A percentile compares a stretch with the other conserved stretches of the same genome.
Conservation (phyloP, 2,888 invertebrate species). For the Volucella bombylans region DNA sequence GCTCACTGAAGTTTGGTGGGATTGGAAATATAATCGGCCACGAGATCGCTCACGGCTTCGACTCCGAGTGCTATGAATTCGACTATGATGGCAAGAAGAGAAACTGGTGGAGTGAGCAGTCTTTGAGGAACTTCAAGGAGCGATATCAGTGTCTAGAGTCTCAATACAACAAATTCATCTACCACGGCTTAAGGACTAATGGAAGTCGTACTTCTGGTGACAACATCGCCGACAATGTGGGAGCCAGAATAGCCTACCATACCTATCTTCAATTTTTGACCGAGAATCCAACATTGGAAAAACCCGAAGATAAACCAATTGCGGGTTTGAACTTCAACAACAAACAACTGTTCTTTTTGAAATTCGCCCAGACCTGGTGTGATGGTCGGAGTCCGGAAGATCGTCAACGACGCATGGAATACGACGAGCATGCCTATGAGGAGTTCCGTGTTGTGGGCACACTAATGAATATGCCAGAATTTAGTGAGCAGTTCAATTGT, state of each 20-base stretch:
- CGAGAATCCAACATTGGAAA: slow-evolving; percentile 78
- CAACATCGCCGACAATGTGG: slow-evolving; percentile 96
- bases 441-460: slow-evolving; percentile 93
- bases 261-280: slow-evolving; percentile 86
- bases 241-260: slow-evolving; percentile 93
- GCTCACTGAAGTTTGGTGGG: slow-evolving; percentile 78
- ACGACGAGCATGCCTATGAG: slow-evolving; percentile 95
- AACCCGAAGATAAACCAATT: slow-evolving; percentile 85
- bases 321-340: slow-evolving; percentile 93
- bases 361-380: slow-evolving; percentile 90
- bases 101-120: slow-evolving; percentile 79
- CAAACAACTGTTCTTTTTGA: slow-evolving; percentile 95
- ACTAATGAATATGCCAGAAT: slow-evolving; percentile 91
- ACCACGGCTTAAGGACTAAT: slow-evolving; percentile 78
- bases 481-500: slow-evolving; percentile 91
- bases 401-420: slow-evolving; percentile 87
- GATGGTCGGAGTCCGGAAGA: slow-evolving; percentile 77
- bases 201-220: slow-evolving; percentile 85
- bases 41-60: slow-evolving; percentile 80
- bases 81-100: slow-evolving; percentile 79
- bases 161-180: slow-evolving; percentile 79
- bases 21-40: slow-evolving; percentile 79
- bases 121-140: slow-evolving; percentile 79
- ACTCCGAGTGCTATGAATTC: slow-evolving; percentile 78
- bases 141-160: slow-evolving; percentile 79